Evolutionary conservation across 2,113 vertebrate species (phyloP), one percentile per base, ranked within the genome.

Genomic region (Piprites chloris): DNA sequence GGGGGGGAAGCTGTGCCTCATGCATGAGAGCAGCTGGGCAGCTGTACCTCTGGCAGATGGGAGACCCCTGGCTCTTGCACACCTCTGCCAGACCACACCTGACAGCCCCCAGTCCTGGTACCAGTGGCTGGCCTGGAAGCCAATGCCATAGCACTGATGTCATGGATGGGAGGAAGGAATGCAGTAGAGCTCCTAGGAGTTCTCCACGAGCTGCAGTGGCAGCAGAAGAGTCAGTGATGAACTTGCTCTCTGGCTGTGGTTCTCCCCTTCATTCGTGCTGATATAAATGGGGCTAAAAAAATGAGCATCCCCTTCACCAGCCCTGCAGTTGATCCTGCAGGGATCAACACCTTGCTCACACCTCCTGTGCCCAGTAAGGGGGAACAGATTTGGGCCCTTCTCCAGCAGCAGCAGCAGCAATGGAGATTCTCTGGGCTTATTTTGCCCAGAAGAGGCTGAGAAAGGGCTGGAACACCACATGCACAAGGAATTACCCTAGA

Each of bases 21-120:
- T 6, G 63, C 22, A 47, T 18, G 37, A 74, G 17, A 58, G 39
- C 52, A 76, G 75, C 39, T 28, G 42, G 55, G 53, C 37, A 73
- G 50, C 61, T 14, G 2, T 68, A 15, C 79, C 77, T 55, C 89
- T 84, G 74, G 85, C 85, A 97, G 96, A 81, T 77, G 85, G 96
- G 89, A 72, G 77, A 72, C 56, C 47, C 79, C 32, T 2, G 8
- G 52, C 61, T 49, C 53, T 42, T 1, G 0, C 66, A 58, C 35
- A 82, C 26, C 28, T 81, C 44, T 63, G 74, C 32, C 83, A 62
- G 46, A 74, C 39, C 65, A n/a, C 41, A 46, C n/a, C 55, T 28
- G 58, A 49, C 44, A 76, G 42, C 7, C 39, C 32, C 61, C 6
- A 27, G 28, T 56, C 33, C 37, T 3, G 7, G 37, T 47, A 92